phyloP scores from a whole-genome alignment of 2,888 invertebrate genomes.

The Notocelia uddmanniana region DNA sequence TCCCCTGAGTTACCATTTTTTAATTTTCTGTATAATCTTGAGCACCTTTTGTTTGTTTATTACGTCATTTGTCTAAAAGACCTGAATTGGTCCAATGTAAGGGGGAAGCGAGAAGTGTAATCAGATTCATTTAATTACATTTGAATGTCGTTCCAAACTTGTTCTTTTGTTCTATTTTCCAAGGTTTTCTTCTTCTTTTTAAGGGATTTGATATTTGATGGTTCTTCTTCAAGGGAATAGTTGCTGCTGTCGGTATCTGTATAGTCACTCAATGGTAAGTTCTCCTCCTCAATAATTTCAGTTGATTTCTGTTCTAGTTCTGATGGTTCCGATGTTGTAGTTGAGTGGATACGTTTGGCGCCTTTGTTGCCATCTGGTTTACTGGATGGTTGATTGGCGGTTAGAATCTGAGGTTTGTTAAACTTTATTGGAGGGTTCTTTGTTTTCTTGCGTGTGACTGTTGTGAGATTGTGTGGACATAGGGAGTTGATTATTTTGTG shows the following conservation, averaged over 20 bases:
- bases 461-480: background rate
- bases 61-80: constrained; percentile 4
- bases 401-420: background rate
- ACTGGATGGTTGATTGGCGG: background rate
- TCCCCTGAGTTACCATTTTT: no score
- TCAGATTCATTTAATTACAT: constrained; percentile 1
- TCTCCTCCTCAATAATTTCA: background rate
- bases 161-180: constrained; percentile 1
- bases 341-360: background rate
- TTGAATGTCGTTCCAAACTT: constrained; percentile 1
- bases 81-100: constrained; percentile 1
- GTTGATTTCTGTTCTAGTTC: background rate
- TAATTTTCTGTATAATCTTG: no score
- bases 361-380: background rate
- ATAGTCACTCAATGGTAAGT: no score
- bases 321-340: background rate
- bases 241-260: background rate
- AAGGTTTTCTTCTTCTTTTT: no score
- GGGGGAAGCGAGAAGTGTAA: background rate
- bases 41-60: no score
- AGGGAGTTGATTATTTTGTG: background rate
- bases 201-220: background rate
- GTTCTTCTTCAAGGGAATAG: background rate
- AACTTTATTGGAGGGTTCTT: constrained; percentile 1
- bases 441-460: background rate